phyloP scores from a whole-genome alignment of 2,113 vertebrate species.

The Ammodytes dubius region DNA sequence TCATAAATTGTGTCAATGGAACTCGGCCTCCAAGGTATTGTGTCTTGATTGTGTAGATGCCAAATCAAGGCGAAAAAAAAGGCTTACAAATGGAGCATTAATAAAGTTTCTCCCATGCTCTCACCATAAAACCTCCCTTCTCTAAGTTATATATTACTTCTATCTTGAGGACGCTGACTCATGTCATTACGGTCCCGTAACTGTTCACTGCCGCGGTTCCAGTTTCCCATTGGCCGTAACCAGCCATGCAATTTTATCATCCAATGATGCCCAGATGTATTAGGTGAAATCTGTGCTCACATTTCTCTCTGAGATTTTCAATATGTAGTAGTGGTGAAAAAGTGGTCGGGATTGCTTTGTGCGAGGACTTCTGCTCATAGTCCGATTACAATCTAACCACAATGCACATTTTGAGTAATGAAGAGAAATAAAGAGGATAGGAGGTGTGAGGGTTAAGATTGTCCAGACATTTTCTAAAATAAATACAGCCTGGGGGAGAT shows the following conservation, averaged over 20 bases:
- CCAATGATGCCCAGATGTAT: slow-evolving; percentile 60
- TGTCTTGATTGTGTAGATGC: slow-evolving; percentile 11
- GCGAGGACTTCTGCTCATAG: neutral
- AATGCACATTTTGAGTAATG: slow-evolving; percentile 29
- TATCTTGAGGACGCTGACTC: slow-evolving; percentile 42
- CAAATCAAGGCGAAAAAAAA: slow-evolving; percentile 10
- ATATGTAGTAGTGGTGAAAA: neutral
- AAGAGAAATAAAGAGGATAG: slow-evolving; percentile 34
- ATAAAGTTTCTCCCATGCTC: slow-evolving; percentile 24
- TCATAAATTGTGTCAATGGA: neutral
- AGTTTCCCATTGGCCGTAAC: slow-evolving; percentile 50
- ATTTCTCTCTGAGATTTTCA: neutral
- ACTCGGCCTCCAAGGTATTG: neutral
- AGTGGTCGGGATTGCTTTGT: slow-evolving; percentile 3
- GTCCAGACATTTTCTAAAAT: slow-evolving; percentile 55
- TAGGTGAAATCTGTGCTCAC: slow-evolving; percentile 44
- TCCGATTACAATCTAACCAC: slow-evolving; percentile 34
- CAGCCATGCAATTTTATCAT: slow-evolving; percentile 67
- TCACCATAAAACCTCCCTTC: slow-evolving; percentile 42
- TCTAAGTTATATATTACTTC: slow-evolving; percentile 29
- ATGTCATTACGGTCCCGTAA: slow-evolving; percentile 61
- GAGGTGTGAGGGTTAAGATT: slow-evolving; percentile 46
- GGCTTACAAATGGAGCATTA: slow-evolving; percentile 1
- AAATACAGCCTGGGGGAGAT: slow-evolving; percentile 55
- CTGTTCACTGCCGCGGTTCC: slow-evolving; percentile 48